These are phyloP conservation scores for Hyla sarda DNA, from an alignment of 2,113 vertebrate species.

Conservation along the genomic window DNA sequence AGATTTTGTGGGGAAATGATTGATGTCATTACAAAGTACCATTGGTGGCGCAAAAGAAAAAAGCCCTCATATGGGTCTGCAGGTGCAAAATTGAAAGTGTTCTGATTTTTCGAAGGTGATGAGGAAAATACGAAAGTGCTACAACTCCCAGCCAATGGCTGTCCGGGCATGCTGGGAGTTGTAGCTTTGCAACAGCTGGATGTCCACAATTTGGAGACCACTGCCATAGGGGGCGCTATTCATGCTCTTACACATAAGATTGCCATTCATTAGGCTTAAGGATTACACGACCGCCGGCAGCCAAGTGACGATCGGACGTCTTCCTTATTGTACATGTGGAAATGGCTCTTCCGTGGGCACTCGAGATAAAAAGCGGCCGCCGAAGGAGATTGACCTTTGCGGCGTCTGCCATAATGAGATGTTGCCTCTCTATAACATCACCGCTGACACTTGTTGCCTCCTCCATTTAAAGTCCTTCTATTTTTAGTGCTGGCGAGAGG, in stretches of 20 bases:
- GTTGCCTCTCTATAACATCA: background rate
- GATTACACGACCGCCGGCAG: background rate
- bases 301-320: background rate
- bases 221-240: background rate
- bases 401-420: slow-evolving; percentile 7
- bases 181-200: no score
- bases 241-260: no score
- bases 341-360: slow-evolving; percentile 33
- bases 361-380: slow-evolving; percentile 8
- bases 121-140: no score
- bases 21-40: no score
- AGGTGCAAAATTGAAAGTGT: no score
- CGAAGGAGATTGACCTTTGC: slow-evolving; percentile 34
- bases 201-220: no score
- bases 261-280: background rate
- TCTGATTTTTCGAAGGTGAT: no score
- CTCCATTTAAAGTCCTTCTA: background rate
- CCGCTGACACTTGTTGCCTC: background rate
- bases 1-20: no score
- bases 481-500: slow-evolving; percentile 15
- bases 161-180: no score
- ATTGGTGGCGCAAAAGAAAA: no score
- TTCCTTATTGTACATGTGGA: background rate
- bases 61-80: no score
- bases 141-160: no score